These are phyloP conservation scores for Axinella damicornis DNA, from an alignment of 37 sponge, comb jelly and placozoan species.

Conservation along the genomic window DNA sequence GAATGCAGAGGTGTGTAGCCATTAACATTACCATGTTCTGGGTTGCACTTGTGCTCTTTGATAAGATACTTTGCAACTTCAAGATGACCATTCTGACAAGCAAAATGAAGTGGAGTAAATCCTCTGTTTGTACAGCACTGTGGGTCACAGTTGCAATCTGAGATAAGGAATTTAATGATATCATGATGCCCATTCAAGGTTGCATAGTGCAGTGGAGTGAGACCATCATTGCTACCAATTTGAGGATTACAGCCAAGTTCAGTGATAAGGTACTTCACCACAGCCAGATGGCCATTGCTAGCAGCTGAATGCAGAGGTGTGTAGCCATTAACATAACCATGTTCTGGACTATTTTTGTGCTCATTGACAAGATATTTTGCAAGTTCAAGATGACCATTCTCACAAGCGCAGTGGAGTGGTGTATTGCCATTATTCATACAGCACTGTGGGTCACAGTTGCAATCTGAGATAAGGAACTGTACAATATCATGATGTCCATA, in stretches of 20 bases:
- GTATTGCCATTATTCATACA: too few relatives aligned
- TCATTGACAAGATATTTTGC: not conserved
- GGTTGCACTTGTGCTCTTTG: too few relatives aligned
- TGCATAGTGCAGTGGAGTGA: too few relatives aligned
- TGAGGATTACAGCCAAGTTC: not conserved
- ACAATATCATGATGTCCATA: not conserved
- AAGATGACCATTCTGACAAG: too few relatives aligned
- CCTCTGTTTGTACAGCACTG: too few relatives aligned
- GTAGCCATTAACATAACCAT: too few relatives aligned
- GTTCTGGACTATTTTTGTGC: not conserved
- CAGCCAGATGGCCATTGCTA: not conserved
- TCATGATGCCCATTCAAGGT: not conserved
- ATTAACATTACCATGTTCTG: not conserved
- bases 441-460: not conserved
- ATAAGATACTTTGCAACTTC: not conserved
- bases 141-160: not conserved
- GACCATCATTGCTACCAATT: too few relatives aligned
- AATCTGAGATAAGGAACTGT: too few relatives aligned
- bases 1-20: not conserved
- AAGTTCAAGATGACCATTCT: not conserved
- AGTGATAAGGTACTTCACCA: not conserved
- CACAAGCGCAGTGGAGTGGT: too few relatives aligned
- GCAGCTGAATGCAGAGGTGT: conserved; percentile 4
- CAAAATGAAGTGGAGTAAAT: too few relatives aligned
- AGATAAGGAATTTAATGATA: not conserved